Base-by-base conservation (phyloP, 2,797 vertebrate species). In the Spinus pinus region DNA sequence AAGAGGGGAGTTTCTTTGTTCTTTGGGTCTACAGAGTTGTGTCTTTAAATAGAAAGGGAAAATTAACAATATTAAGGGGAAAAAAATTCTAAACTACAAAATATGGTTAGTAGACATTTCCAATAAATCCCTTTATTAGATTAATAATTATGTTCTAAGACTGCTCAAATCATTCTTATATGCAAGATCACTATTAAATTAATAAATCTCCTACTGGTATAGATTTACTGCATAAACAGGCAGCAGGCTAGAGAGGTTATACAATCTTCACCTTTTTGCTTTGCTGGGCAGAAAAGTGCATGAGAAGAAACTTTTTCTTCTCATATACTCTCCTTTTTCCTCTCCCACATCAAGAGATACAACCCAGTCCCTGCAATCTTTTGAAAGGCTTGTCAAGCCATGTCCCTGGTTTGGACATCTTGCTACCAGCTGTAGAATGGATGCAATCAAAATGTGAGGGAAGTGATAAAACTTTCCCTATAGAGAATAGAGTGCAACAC, bases 371-470 rank as follows among this genome's bases (percentile, higher is more conserved):
- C 57, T 82, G 85, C 46, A 66, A 44, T 50, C 39, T 58, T 84
- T 85, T 42, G 42, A 83, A 94, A 86, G 57, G 10, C 20, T 84
- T 93, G 41, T 93, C 91, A 86, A 64, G 19, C 81, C 33, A 8
- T 90, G 64, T 64, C 17, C 65, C 86, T 92, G 62, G 35, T 91
- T 91, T 2, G 9, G 53, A 91, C 80, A 95, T 96, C 81, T 96
- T 96, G 75, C 56, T 89, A 83, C 75, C 93, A 93, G 83, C 62
- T 96, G 88, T 42, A 82, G 86, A 81, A 94, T 85, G 80, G 46
- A 86, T 90, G 30, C 41, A 92, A 94, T 91, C 91, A 94, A 92
- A 94, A 86, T 65, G 71, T 30, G 41, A 64, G 41, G 50, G 75
- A 88, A 91, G 41, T 78, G 73, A 91, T 95, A 93, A 96, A 92